Evolutionary conservation across 1,140 invertebrate species (phyloP), one percentile per base, ranked within the genome.

Genomic region (Linepithema humile): DNA sequence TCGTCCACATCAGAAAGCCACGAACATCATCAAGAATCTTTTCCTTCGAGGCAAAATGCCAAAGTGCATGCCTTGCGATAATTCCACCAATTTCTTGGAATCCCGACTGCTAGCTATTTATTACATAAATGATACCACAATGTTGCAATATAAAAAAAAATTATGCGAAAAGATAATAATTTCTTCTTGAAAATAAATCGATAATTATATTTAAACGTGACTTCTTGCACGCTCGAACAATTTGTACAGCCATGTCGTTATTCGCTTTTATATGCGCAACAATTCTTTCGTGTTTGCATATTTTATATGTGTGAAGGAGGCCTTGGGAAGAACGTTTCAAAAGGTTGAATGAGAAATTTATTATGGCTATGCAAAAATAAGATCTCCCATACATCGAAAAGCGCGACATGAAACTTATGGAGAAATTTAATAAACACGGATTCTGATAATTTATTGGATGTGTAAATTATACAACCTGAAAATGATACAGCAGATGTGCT

Each of bases 371-470:
- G 60, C 59, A 53, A 65, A 77, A 65, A 32, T 65, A 77, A 50
- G 20, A 3, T 26, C 15, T 3, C 15, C 26, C 48, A 38, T 53
- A 45, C 29, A 29, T 0, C 7, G 23, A 62, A 35, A 48, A 77
- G 29, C 15, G 3, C 32, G 38, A 6, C 23, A 43, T 43, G 12
- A 65, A 65, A 77, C 0, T 38, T 17, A 32, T 29, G 43, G 43
- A 53, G 35, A n/a, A 77, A 77, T 77, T 65, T 77, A 64, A 77
- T 77, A 77, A 74, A 17, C 70, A 29, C 50, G 29, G 15, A 23
- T 75, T 64, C 40, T 50, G 12, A 3, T 65, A 65, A 77, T 77
- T 64, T 77, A 65, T 65, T 4, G 23, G 7, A 77, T 35, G 29
- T 48, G 55, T 15, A 29, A 4, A 77, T 64, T 77, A 65, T 26